A percentile compares a stretch with the other conserved stretches of the same genome.
Evolutionary conservation across 1,140 invertebrate genomes (phyloP).

Genomic region (Pteromalus puparum): DNA sequence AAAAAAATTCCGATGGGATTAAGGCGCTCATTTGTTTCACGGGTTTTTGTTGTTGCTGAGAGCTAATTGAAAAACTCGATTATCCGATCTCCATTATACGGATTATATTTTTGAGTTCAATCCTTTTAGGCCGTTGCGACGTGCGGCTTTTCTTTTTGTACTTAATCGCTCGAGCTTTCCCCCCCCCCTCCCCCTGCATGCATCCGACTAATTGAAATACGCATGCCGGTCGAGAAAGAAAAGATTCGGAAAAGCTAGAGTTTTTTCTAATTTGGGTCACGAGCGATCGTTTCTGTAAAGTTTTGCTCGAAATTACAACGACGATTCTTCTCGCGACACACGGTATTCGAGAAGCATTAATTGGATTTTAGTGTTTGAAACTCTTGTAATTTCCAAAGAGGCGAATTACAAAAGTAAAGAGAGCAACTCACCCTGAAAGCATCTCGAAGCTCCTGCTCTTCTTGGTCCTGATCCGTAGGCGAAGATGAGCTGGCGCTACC

Average conservation of each 20-base stretch:
- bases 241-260: not conserved
- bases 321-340: not conserved
- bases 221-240: not conserved
- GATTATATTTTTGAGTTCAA: too few species aligned
- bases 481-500: conserved; percentile 78
- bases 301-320: not conserved
- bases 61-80: not conserved
- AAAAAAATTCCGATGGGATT: too few species aligned
- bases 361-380: not conserved
- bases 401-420: not conserved
- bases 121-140: not conserved
- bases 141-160: too few species aligned
- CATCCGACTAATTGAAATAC: not conserved
- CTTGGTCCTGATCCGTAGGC: conserved; percentile 81
- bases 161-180: not conserved
- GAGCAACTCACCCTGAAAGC: conserved; percentile 83
- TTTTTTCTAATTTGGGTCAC: not conserved
- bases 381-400: not conserved
- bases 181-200: too few species aligned
- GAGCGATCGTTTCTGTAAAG: not conserved
- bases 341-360: not conserved
- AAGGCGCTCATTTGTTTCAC: not conserved
- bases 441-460: conserved; percentile 91
- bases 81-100: not conserved
- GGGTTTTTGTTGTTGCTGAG: not conserved